Evolutionary conservation across 2,113 vertebrate species (phyloP).

Genomic region (Sylvicapra grimmia): DNA sequence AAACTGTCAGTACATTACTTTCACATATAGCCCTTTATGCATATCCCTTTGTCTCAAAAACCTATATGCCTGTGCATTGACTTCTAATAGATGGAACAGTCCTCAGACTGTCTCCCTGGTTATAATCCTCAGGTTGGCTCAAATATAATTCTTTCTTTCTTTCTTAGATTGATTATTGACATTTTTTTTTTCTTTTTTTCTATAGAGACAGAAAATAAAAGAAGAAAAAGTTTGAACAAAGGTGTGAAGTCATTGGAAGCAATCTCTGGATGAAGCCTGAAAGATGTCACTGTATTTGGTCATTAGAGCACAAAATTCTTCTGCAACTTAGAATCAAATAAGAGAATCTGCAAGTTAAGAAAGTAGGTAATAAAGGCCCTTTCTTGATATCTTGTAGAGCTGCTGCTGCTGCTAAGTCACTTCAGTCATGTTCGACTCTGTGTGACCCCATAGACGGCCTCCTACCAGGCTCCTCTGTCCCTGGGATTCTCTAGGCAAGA

Average conservation of each 20-base stretch:
- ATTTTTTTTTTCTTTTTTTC: neutral
- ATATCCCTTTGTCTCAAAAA: neutral
- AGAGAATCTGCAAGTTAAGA: neutral
- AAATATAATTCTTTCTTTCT: neutral
- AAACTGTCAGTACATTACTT: no score
- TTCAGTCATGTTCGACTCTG: no score
- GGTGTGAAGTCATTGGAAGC: neutral
- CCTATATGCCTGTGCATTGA: neutral
- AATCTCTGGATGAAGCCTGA: neutral
- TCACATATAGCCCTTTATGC: neutral
- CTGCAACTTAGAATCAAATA: neutral
- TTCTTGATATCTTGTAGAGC: neutral
- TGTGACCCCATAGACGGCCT: no score
- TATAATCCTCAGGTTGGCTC: neutral
- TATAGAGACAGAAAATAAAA: neutral
- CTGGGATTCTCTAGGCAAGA: no score
- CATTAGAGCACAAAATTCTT: neutral
- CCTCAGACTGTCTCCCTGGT: neutral
- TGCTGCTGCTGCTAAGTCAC: no score
- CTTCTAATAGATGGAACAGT: neutral
- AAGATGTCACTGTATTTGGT: neutral
- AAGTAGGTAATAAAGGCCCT: neutral
- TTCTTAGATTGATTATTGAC: neutral
- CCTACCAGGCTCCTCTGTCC: no score
- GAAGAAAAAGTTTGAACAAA: neutral